Evolutionary conservation across 2,888 invertebrate genomes (phyloP).

Genomic region (Acrocyrtus sp.): DNA sequence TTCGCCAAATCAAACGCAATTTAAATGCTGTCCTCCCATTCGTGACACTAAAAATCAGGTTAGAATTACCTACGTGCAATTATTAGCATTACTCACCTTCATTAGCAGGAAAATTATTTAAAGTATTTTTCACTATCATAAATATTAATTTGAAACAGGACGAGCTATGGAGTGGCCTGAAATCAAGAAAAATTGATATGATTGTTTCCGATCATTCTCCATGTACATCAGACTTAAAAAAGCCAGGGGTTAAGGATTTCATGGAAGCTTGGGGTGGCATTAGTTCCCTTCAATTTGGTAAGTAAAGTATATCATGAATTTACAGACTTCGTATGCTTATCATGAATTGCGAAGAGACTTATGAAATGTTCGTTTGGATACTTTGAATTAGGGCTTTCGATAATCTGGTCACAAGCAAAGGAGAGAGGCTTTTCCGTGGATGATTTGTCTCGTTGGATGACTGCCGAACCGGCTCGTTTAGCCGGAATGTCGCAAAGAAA

Average conservation of each 20-base stretch:
- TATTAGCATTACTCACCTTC: neutral
- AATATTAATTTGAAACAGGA: constrained; percentile 69
- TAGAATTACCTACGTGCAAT: neutral
- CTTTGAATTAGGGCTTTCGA: constrained; percentile 74
- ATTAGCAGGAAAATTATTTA: neutral
- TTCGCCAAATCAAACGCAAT: constrained; percentile 74
- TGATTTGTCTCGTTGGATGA: constrained; percentile 73
- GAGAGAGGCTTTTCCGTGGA: constrained; percentile 70
- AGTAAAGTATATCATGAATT: too few relatives aligned
- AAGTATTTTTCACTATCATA: neutral
- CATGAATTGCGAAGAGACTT: neutral
- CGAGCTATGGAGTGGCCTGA: constrained; percentile 73
- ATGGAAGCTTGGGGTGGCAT: constrained; percentile 80
- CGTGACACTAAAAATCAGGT: constrained; percentile 73
- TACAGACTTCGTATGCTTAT: neutral
- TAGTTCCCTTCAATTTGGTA: constrained; percentile 78
- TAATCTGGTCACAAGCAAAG: constrained; percentile 76
- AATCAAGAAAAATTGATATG: constrained; percentile 72
- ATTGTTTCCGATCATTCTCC: constrained; percentile 78
- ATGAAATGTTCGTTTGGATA: too few relatives aligned
- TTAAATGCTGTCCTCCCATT: constrained; percentile 80
- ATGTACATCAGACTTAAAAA: constrained; percentile 74
- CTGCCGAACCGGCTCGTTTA: constrained; percentile 72
- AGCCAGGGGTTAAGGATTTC: constrained; percentile 70
- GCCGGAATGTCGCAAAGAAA: constrained; percentile 73